A percentile compares a stretch with the other conserved stretches of the same genome.
Conservation (phyloP, 2,888 invertebrate genomes). For the Drosophila monieri region DNA sequence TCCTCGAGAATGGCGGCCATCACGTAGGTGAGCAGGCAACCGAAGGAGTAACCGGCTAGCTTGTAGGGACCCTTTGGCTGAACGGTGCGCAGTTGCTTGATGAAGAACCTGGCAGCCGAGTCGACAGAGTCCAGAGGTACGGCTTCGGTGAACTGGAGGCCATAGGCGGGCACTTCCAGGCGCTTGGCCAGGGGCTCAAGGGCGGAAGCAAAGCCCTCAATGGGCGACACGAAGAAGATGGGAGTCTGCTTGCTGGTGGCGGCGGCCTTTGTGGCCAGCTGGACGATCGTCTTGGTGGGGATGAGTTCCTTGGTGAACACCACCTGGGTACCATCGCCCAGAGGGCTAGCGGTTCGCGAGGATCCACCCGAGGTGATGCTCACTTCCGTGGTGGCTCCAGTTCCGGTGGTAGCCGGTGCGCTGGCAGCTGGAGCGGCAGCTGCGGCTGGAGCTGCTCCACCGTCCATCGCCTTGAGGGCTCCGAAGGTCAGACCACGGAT, state of each 20-base stretch:
- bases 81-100: constrained; percentile 89
- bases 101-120: constrained; percentile 89
- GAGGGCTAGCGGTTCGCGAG: constrained; percentile 77
- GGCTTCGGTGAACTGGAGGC: constrained; percentile 93
- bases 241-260: constrained; percentile 84
- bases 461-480: constrained; percentile 86
- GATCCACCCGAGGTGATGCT: constrained; percentile 38
- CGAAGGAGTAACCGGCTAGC: constrained; percentile 97
- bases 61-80: constrained; percentile 94
- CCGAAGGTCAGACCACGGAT: constrained; percentile 93
- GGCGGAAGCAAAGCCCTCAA: constrained; percentile 92
- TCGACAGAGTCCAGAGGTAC: constrained; percentile 90
- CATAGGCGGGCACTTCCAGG: constrained; percentile 91
- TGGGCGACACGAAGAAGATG: constrained; percentile 91
- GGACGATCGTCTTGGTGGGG: constrained; percentile 89
- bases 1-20: constrained; percentile 94
- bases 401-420: constrained; percentile 16
- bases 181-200: constrained; percentile 89
- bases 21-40: constrained; percentile 97
- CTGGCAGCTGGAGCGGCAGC: constrained; percentile 13
- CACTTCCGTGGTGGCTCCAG: constrained; percentile 12
- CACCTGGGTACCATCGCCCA: constrained; percentile 85
- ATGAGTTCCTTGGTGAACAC: constrained; percentile 88
- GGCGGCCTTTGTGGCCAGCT: constrained; percentile 86
- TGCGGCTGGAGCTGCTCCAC: constrained; percentile 65